A percentile compares a stretch with the other conserved stretches of the same genome.
Evolutionary conservation across 2,888 invertebrate species (phyloP).

Genomic region (Melanargia galathea): DNA sequence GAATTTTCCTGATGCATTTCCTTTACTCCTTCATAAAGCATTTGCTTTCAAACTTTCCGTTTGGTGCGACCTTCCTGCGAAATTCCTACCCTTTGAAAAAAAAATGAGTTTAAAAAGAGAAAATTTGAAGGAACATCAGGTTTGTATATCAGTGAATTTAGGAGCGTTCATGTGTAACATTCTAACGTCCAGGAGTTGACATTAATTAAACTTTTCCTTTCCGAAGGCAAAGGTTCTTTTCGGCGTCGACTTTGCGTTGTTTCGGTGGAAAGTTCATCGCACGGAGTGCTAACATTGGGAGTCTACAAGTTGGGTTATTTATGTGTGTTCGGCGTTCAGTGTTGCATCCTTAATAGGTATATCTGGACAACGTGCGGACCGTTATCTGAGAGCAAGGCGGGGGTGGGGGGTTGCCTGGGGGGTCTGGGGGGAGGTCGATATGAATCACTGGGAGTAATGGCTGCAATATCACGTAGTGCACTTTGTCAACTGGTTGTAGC

Average conservation of each 20-base stretch:
- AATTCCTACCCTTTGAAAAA: no score
- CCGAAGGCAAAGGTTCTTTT: conserved; percentile 27
- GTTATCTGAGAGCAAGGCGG: conserved; percentile 65
- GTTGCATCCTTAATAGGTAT: conserved; percentile 67
- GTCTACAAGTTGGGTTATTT: conserved; percentile 56
- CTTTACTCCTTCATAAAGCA: no score
- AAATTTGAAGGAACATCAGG: no score
- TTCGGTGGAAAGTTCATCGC: not conserved
- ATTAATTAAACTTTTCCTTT: conserved; percentile 49
- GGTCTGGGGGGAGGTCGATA: conserved; percentile 65
- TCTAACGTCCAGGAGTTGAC: no score
- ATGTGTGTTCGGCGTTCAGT: conserved; percentile 51
- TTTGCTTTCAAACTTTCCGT: no score
- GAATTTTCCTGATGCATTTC: no score
- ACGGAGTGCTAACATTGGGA: conserved; percentile 43
- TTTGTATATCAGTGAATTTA: no score
- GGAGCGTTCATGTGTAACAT: no score
- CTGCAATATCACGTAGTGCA: conserved; percentile 82
- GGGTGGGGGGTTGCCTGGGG: conserved; percentile 51
- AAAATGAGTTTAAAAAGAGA: no score
- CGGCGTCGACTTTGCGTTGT: conserved; percentile 38
- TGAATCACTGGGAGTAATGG: conserved; percentile 81
- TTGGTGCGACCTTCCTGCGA: no score
- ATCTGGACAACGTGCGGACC: conserved; percentile 64
- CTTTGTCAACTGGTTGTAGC: conserved; percentile 81